Conservation (phyloP, 2,797 vertebrate species). For the Ciconia nigra region DNA sequence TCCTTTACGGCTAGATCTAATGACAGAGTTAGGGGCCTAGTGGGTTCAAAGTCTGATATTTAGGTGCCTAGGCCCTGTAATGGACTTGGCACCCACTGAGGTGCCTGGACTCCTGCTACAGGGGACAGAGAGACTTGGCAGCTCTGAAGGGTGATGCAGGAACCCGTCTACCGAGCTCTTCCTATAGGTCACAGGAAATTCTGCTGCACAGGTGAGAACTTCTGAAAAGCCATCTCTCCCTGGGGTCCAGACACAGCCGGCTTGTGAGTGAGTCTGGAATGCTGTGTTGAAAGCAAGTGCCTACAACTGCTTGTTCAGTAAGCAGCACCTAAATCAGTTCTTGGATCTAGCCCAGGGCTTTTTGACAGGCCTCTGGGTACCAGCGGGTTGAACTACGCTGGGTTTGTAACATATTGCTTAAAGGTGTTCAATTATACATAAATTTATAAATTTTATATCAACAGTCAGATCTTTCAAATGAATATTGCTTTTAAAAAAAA, state of each 20-base stretch:
- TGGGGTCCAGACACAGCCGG: conserved; percentile 4
- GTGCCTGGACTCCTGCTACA: conserved; percentile 50
- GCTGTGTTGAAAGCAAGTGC: not conserved
- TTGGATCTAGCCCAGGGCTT: conserved; percentile 64
- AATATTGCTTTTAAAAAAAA: conserved; percentile 62
- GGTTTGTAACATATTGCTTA: conserved; percentile 40
- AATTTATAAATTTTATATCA: conserved; percentile 42
- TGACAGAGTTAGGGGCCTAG: conserved; percentile 49
- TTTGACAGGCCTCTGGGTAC: conserved; percentile 37
- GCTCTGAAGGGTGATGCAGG: conserved; percentile 37
- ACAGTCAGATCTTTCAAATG: conserved; percentile 58
- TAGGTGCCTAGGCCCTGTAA: not conserved
- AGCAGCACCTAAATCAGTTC: conserved; percentile 54
- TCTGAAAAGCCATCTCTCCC: conserved; percentile 25
- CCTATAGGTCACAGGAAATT: conserved; percentile 58
- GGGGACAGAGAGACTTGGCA: conserved; percentile 35
- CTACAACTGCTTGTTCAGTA: conserved; percentile 34
- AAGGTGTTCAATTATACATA: conserved; percentile 34
- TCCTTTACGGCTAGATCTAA: conserved; percentile 63
- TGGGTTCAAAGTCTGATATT: not conserved
- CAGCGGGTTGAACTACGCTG: not conserved
- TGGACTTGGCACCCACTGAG: not conserved
- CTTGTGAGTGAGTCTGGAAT: conserved; percentile 32
- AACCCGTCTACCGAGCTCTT: conserved; percentile 53
- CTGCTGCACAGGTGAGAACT: not conserved